phyloP scores from a whole-genome alignment of 2,797 vertebrate genomes.

The Alca torda region DNA sequence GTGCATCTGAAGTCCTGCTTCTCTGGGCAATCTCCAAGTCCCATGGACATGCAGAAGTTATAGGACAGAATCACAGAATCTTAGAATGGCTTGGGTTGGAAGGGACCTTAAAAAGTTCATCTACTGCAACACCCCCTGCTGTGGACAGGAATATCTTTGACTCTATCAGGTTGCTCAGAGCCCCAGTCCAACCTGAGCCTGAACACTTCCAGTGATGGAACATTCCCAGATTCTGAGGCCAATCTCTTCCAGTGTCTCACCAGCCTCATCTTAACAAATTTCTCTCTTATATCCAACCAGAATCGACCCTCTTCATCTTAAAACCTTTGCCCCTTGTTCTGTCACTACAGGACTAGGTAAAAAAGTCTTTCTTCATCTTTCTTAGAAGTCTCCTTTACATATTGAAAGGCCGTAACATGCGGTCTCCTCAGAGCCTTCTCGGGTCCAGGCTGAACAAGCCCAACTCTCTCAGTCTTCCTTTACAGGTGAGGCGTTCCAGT shows the following conservation, averaged over 20 bases:
- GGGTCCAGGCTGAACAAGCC: neutral
- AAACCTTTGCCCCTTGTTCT: neutral
- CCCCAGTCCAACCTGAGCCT: neutral
- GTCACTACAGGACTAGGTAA: neutral
- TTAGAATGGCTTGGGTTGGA: neutral
- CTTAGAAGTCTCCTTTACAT: neutral
- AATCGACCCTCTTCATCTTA: neutral
- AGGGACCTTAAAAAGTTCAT: neutral
- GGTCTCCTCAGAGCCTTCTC: neutral
- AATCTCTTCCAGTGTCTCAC: neutral
- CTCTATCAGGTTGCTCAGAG: neutral
- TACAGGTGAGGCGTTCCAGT: neutral
- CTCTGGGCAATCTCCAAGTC: neutral
- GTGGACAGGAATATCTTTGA: neutral
- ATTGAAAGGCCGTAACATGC: neutral
- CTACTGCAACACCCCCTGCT: neutral
- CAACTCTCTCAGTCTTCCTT: too few species aligned
- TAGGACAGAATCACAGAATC: neutral
- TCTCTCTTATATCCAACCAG: neutral
- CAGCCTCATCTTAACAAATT: neutral
- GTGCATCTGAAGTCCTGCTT: neutral
- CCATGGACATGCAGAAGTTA: neutral
- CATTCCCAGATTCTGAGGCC: neutral
- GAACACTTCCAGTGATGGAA: neutral
- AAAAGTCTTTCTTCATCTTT: neutral